A percentile compares a stretch with the other conserved stretches of the same genome.
phyloP scores from a whole-genome alignment of 2,113 vertebrate genomes.

The Sylvilagus bachmani region DNA sequence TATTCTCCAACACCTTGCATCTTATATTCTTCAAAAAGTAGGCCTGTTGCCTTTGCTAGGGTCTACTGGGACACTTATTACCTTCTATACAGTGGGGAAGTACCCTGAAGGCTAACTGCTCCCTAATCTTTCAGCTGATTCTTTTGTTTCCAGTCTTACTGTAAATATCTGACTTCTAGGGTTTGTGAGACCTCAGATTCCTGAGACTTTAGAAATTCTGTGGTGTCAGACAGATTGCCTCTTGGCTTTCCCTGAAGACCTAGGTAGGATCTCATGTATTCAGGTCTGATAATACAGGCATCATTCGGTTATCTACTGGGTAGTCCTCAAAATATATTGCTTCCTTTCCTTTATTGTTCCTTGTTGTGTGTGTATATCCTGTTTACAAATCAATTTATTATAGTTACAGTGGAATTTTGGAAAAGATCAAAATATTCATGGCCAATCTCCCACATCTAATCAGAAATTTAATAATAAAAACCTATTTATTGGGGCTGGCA shows the following conservation, averaged over 20 bases:
- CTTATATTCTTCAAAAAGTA: neutral
- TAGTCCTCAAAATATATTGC: neutral
- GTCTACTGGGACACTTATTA: neutral
- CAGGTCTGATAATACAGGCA: neutral
- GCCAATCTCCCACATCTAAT: neutral
- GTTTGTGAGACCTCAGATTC: neutral
- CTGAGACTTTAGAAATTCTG: neutral
- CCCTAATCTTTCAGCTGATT: neutral
- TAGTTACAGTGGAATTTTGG: neutral
- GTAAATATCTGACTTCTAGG: neutral
- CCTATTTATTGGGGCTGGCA: neutral
- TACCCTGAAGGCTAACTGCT: neutral
- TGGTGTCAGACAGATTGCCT: neutral
- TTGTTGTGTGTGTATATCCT: neutral
- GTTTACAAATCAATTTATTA: neutral
- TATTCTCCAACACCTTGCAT: neutral
- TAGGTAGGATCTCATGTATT: neutral
- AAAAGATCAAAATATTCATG: conserved; percentile 11
- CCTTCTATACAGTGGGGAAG: neutral
- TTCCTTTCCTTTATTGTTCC: neutral
- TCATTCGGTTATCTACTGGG: neutral
- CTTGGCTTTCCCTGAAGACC: neutral
- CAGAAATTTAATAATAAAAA: neutral
- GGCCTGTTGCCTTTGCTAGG: neutral
- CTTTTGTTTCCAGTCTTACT: neutral